Conservation (phyloP, 2,113 vertebrate genomes). For the Tor tambroides region DNA sequence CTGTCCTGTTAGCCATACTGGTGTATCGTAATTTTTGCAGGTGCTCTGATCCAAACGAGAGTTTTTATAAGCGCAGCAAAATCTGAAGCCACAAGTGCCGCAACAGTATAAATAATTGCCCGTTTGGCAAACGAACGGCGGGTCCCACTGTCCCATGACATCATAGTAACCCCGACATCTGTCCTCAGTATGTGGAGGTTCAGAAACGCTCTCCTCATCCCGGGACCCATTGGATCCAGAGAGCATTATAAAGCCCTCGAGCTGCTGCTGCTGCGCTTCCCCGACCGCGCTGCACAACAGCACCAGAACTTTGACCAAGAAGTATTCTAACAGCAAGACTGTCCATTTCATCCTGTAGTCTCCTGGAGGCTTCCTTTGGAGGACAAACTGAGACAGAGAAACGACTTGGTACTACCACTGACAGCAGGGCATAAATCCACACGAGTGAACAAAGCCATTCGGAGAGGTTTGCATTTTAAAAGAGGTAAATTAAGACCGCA, state of each 20-base stretch:
- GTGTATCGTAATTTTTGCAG: conserved; percentile 96
- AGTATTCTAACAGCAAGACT: conserved; percentile 88
- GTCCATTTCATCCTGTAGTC: conserved; percentile 79
- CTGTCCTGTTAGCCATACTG: conserved; percentile 91
- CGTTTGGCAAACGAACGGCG: conserved; percentile 95
- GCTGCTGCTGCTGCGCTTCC: conserved; percentile 83
- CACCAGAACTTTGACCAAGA: conserved; percentile 90
- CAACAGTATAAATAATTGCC: conserved; percentile 97
- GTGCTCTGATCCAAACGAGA: conserved; percentile 93
- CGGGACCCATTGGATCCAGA: conserved; percentile 88
- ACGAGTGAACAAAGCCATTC: conserved; percentile 67
- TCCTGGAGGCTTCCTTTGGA: conserved; percentile 61
- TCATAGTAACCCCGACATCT: conserved; percentile 96
- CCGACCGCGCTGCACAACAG: conserved; percentile 92
- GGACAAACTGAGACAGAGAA: conserved; percentile 60
- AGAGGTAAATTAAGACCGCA: background rate
- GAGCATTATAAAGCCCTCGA: conserved; percentile 91
- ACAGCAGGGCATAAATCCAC: conserved; percentile 71
- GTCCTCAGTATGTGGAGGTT: conserved; percentile 89
- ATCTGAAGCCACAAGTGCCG: conserved; percentile 99
- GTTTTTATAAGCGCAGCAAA: conserved; percentile 95
- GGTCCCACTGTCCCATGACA: conserved; percentile 99
- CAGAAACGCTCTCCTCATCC: conserved; percentile 84
- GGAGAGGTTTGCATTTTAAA: conserved; percentile 65
- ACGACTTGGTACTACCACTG: conserved; percentile 68